Evolutionary conservation across 2,888 invertebrate genomes (phyloP).

Genomic region (Trypoxylon attenuatum): DNA sequence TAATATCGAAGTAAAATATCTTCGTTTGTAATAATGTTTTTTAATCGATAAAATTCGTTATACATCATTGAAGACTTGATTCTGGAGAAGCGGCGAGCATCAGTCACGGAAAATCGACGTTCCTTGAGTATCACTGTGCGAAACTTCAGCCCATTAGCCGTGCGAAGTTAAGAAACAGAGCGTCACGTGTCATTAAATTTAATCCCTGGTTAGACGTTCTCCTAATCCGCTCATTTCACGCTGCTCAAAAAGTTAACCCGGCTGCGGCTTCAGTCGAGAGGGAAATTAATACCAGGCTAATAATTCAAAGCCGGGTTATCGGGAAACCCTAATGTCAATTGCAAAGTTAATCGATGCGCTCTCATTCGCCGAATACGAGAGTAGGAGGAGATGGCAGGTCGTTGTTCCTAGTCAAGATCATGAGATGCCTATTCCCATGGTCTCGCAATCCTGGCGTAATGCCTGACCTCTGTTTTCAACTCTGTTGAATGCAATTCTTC

Average conservation of each 20-base stretch:
- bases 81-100: too few relatives aligned
- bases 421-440: constrained; percentile 40
- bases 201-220: background rate
- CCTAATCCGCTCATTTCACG: constrained; percentile 20
- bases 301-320: constrained; percentile 60
- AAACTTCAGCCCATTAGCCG: constrained; percentile 20
- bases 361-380: constrained; percentile 31
- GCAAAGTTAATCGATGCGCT: constrained; percentile 65
- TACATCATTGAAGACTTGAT: too few relatives aligned
- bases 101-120: constrained; percentile 12
- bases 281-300: constrained; percentile 60
- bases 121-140: constrained; percentile 6
- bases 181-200: constrained; percentile 29
- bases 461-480: constrained; percentile 41
- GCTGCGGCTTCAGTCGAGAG: constrained; percentile 20
- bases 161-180: constrained; percentile 7
- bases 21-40: too few relatives aligned
- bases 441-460: constrained; percentile 47
- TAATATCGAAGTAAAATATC: too few relatives aligned
- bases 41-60: too few relatives aligned
- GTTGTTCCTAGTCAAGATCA: constrained; percentile 50
- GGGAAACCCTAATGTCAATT: constrained; percentile 62
- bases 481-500: constrained; percentile 46
- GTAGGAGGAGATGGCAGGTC: constrained; percentile 60
- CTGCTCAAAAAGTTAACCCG: constrained; percentile 18